phyloP scores from a whole-genome alignment of 1,140 invertebrate species.

The Leguminivora glycinivorella region DNA sequence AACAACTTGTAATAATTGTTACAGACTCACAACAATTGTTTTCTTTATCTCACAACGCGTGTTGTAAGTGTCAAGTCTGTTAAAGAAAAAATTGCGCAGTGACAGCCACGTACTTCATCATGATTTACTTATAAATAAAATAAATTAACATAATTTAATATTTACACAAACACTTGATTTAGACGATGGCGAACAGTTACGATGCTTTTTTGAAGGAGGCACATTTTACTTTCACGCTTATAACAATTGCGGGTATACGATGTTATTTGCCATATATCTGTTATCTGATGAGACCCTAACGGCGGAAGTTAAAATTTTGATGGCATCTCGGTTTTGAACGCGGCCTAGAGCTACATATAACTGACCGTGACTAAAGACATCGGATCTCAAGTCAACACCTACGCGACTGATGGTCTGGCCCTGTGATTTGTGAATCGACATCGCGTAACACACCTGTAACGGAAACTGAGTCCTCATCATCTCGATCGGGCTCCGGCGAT shows the following conservation, averaged over 20 bases:
- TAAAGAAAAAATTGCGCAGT: too few species aligned
- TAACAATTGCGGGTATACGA: background rate
- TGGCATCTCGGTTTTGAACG: slow-evolving; percentile 1
- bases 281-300: background rate
- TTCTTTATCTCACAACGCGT: too few species aligned
- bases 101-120: too few species aligned
- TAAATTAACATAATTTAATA: slow-evolving; percentile 2
- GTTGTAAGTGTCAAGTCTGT: too few species aligned
- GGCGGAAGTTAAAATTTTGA: background rate
- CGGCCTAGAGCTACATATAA: slow-evolving; percentile 16
- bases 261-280: background rate
- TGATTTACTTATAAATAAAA: background rate
- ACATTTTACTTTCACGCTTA: background rate
- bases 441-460: slow-evolving; percentile 15
- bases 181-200: background rate
- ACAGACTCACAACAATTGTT: too few species aligned
- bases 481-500: background rate
- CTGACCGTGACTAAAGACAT: slow-evolving; percentile 19
- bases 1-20: too few species aligned
- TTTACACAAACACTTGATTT: background rate
- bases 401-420: slow-evolving; percentile 18
- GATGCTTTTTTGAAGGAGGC: background rate
- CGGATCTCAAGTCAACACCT: slow-evolving; percentile 19
- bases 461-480: slow-evolving; percentile 23
- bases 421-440: slow-evolving; percentile 26